Conservation (phyloP, 53 echinoderm and acorn worm species). For the Glandiceps talaboti region DNA sequence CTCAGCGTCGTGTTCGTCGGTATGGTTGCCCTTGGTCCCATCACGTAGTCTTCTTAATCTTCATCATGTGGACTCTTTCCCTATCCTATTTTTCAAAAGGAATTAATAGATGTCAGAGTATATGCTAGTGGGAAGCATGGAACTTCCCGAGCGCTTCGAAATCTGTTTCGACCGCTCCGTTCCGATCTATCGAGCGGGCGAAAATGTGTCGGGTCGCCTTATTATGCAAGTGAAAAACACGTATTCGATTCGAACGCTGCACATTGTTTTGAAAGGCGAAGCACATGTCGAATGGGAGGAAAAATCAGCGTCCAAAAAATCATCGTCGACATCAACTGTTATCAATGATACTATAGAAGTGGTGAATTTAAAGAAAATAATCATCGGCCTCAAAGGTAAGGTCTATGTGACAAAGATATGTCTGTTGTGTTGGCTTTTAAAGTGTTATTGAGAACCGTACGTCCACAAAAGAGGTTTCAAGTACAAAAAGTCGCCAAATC, state of each 20-base stretch:
- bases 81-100: not conserved
- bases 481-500: no score
- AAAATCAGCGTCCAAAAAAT: not conserved
- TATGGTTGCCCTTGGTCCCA: not conserved
- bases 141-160: not conserved
- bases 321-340: not conserved
- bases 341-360: not conserved
- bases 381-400: not conserved
- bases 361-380: not conserved
- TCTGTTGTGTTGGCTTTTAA: no score
- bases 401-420: no score
- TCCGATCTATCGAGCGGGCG: not conserved
- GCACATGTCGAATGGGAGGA: not conserved
- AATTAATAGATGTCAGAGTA: not conserved
- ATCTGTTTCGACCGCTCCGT: not conserved
- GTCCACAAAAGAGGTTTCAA: no score
- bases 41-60: not conserved
- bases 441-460: no score
- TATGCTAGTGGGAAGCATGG: not conserved
- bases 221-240: not conserved
- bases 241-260: not conserved
- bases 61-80: not conserved
- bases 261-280: not conserved
- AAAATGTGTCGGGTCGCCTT: not conserved
- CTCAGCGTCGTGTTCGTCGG: not conserved